Evolutionary conservation across 2,113 vertebrate species (phyloP).

Genomic region (Triplophysa siluroides): DNA sequence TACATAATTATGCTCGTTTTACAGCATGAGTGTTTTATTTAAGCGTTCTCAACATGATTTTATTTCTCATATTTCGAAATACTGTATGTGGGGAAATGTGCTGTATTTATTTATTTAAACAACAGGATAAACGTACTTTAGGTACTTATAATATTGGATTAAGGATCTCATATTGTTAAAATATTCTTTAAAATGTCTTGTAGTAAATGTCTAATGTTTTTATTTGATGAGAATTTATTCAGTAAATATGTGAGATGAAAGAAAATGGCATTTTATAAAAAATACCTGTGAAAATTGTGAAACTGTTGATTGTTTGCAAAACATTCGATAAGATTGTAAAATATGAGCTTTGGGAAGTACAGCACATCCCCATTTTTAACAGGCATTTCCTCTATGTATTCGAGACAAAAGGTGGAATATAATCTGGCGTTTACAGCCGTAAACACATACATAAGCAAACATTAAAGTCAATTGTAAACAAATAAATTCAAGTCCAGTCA

Average conservation of each 20-base stretch:
- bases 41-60: conserved; percentile 22
- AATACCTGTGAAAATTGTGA: background rate
- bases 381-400: conserved; percentile 73
- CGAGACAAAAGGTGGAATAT: conserved; percentile 21
- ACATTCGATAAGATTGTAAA: conserved; percentile 36
- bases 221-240: background rate
- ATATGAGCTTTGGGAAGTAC: conserved; percentile 47
- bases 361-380: conserved; percentile 66
- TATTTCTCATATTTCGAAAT: background rate
- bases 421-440: background rate
- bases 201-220: background rate
- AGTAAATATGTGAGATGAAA: too few relatives aligned
- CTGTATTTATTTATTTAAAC: background rate
- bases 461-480: background rate
- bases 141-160: background rate
- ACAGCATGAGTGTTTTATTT: conserved; percentile 24
- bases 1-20: conserved; percentile 12
- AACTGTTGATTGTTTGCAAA: background rate
- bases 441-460: background rate
- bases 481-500: background rate
- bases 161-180: background rate
- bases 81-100: background rate
- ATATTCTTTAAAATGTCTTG: background rate
- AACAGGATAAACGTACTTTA: background rate
- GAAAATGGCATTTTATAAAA: too few relatives aligned